A percentile compares a stretch with the other conserved stretches of the same genome.
These are phyloP conservation scores for Coturnix japonica DNA, from an alignment of 2,113 vertebrate species.

Conservation along the genomic window DNA sequence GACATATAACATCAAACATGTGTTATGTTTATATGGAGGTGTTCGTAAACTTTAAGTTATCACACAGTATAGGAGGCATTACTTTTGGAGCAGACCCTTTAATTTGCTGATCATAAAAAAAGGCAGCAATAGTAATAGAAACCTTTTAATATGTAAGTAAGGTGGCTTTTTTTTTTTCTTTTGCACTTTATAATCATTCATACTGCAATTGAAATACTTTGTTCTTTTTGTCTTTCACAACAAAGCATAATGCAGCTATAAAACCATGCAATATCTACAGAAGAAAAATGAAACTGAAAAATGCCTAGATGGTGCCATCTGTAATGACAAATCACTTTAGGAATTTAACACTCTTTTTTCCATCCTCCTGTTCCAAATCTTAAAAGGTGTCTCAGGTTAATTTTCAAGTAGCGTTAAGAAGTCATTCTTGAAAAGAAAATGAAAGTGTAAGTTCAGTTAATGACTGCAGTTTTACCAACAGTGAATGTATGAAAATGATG, in stretches of 20 bases:
- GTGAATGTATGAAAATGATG: not conserved
- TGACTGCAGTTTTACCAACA: not conserved
- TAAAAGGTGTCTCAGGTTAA: not conserved
- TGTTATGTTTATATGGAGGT: too few relatives aligned
- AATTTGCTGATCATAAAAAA: not conserved
- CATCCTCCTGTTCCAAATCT: not conserved
- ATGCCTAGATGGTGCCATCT: not conserved
- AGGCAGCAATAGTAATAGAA: not conserved
- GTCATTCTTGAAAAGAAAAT: not conserved
- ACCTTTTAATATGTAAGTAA: accelerated
- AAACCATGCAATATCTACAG: not conserved
- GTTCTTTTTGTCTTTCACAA: not conserved
- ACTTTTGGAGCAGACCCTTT: too few relatives aligned
- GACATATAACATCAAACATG: not conserved
- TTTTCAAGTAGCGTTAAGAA: not conserved
- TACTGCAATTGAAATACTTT: not conserved
- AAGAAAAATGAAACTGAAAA: not conserved
- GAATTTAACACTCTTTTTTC: not conserved
- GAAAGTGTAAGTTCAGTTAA: not conserved
- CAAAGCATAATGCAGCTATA: not conserved
- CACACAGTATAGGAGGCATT: too few relatives aligned
- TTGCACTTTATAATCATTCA: not conserved
- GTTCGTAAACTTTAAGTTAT: not conserved
- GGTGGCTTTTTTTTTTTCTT: not conserved
- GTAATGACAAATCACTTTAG: not conserved